These are phyloP conservation scores for Cephus pygmeus DNA, from an alignment of 2,888 invertebrate genomes.

Conservation along the genomic window DNA sequence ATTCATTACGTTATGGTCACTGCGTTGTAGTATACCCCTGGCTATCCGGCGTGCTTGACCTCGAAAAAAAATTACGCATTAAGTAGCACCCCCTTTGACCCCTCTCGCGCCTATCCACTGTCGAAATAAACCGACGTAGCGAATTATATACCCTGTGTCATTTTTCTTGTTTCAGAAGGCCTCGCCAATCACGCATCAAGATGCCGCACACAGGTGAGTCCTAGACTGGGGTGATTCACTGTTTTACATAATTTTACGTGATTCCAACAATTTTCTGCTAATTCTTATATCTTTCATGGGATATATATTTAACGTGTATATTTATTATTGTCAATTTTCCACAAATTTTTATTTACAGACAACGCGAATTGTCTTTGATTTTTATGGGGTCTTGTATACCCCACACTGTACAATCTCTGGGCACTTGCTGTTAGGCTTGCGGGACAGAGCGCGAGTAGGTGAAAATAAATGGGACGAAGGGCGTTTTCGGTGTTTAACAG, in stretches of 20 bases:
- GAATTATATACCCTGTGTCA: constrained; percentile 1
- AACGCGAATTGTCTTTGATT: background rate
- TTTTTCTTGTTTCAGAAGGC: constrained; percentile 47
- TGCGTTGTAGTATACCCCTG: constrained; percentile 32
- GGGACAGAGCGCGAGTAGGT: background rate
- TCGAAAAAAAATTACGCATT: constrained; percentile 11
- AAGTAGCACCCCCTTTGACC: background rate
- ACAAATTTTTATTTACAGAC: background rate
- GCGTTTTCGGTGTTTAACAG: background rate
- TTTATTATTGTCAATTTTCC: background rate
- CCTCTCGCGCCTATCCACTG: background rate
- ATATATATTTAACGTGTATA: background rate
- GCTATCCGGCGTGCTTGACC: background rate
- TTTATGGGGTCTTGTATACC: background rate
- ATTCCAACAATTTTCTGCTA: background rate
- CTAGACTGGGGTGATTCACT: background rate
- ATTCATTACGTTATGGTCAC: constrained; percentile 56
- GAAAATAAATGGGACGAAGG: background rate
- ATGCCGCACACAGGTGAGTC: constrained; percentile 45
- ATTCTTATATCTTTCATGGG: too few species aligned
- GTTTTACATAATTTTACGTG: background rate
- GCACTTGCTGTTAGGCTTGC: background rate
- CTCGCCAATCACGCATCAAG: constrained; percentile 24
- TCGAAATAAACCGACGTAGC: background rate
- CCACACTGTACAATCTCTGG: background rate